Base-by-base conservation (phyloP, 2,888 invertebrate genomes). In the Acanthopleura granulata region DNA sequence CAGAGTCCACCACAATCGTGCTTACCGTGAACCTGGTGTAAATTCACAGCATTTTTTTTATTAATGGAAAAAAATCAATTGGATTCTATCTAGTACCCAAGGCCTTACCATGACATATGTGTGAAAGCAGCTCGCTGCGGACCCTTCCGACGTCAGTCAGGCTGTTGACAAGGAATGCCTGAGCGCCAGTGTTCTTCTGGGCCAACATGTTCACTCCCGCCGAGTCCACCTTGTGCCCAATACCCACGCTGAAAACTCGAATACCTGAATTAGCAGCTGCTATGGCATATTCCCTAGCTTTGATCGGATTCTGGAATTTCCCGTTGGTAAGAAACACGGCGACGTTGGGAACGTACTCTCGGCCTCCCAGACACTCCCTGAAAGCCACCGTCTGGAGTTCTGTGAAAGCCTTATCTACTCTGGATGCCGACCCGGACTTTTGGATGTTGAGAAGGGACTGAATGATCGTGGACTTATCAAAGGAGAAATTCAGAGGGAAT, bases 171-270 rank as follows among this genome's bases (percentile, higher is more conserved):
- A 16, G 29, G 66, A 66, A 66, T 18, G 25, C 3, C 22, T 27
- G 25, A 27, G 22, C 29, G 22, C 29, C 29, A 6, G 15, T 66
- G 29, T 66, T 16, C 22, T 6, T 22, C 15, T 9, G 16, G 49
- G 66, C 61, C 73, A 72, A 22, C 75, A 66, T 0, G 66, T 70
- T 1, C 61, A 77, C 30, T 69, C 75, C 77, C 18, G 27, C 25
- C 22, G 62, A 62, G 40, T 74, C 57, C 66, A 73, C 73, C 49
- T 50, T 62, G 6, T 66, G 1, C 29, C 77, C 77, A 4, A 77
- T 71, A 18, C 77, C 77, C 4, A 77, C 72, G 30, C 75, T 40
- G 30, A 74, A 75, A 30, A 77, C 62, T 9, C 30, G 66, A 18
- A 75, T 62, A 4, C 77, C 77, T 12, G 66, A 40, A 49, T 50